A percentile compares a stretch with the other conserved stretches of the same genome.
Evolutionary conservation across 1,140 invertebrate genomes (phyloP).

Genomic region (Tetramorium simillimum): DNA sequence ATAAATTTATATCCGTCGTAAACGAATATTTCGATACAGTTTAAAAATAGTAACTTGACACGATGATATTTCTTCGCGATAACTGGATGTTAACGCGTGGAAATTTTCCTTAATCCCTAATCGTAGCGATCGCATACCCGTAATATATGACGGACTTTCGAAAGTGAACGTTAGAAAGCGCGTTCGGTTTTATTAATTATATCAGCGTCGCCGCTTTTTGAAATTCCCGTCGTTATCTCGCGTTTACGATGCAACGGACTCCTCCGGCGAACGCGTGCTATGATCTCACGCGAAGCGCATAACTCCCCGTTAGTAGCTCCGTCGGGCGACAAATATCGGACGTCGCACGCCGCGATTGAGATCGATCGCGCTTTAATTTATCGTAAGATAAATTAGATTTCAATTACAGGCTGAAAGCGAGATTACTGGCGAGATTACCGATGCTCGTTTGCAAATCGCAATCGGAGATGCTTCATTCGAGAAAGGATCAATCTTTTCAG

Average conservation of each 20-base stretch:
- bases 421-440: not conserved
- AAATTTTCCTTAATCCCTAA: not conserved
- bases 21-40: not conserved
- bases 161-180: constrained; percentile 22
- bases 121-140: not conserved
- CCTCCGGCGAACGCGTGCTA: not conserved
- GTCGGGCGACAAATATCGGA: not conserved
- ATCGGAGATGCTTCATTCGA: not conserved
- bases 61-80: not conserved
- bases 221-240: not conserved
- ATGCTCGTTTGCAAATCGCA: not conserved
- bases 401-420: not conserved
- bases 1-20: not conserved
- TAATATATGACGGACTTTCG: not conserved
- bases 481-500: not conserved
- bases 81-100: not conserved
- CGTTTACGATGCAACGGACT: not conserved
- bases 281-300: not conserved
- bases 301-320: not conserved
- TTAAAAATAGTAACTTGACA: not conserved
- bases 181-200: constrained; percentile 24
- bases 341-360: not conserved
- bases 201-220: not conserved
- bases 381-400: constrained; percentile 28
- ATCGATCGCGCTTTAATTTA: not conserved